phyloP scores from a whole-genome alignment of 1,140 invertebrate species.

The Nymphalis io region DNA sequence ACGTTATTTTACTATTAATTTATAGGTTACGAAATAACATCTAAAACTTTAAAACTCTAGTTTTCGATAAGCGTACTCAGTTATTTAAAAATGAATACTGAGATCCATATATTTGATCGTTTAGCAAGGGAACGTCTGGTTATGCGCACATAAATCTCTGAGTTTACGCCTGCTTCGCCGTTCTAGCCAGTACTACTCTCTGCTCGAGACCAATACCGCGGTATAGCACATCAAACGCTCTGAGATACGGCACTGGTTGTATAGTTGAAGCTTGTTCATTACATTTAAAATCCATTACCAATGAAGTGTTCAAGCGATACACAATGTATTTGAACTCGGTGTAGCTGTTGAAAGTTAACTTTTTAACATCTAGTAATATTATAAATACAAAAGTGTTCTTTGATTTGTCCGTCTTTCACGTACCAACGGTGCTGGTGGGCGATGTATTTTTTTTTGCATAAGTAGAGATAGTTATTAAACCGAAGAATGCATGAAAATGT shows the following conservation, averaged over 20 bases:
- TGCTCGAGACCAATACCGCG: conserved; percentile 29
- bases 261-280: conserved; percentile 57
- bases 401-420: too few species aligned
- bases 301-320: conserved; percentile 37
- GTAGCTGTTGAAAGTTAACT: neutral
- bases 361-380: neutral
- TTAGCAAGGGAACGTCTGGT: conserved; percentile 58
- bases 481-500: too few species aligned
- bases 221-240: conserved; percentile 57
- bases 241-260: conserved; percentile 51
- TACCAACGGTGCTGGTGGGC: too few species aligned
- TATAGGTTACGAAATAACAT: neutral
- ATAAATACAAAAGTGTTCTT: too few species aligned
- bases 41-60: neutral
- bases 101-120: conserved; percentile 71
- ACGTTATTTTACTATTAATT: too few species aligned
- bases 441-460: too few species aligned
- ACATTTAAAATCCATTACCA: conserved; percentile 45
- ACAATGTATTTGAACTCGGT: conserved; percentile 15
- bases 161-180: conserved; percentile 49
- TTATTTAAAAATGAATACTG: conserved; percentile 68
- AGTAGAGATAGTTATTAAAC: too few species aligned
- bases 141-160: conserved; percentile 75
- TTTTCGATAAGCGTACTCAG: conserved; percentile 19
- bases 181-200: conserved; percentile 33